Conservation (phyloP, 2,797 vertebrate genomes). For the Galaxias olidus region DNA sequence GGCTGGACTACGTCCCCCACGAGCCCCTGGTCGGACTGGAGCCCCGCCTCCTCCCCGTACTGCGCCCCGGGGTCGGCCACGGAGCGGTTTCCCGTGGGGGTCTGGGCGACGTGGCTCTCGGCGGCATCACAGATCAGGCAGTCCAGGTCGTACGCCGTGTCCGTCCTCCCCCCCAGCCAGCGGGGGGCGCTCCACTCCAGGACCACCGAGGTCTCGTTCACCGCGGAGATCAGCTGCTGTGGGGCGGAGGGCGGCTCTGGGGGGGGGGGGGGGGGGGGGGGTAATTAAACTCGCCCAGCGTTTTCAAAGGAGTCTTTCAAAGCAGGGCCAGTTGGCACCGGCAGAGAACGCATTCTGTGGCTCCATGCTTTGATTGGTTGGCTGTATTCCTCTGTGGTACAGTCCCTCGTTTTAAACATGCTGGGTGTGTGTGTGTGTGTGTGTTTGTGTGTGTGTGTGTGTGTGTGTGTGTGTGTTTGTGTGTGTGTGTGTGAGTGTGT, state of each 20-base stretch:
- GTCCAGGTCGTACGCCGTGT: constrained; percentile 86
- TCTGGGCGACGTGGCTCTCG: constrained; percentile 43
- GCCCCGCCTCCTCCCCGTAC: constrained; percentile 18
- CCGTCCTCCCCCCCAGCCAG: constrained; percentile 80
- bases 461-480: background rate
- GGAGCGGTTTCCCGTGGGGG: constrained; percentile 33
- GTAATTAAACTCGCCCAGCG: background rate
- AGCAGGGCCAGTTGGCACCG: constrained; percentile 61
- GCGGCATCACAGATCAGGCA: constrained; percentile 77
- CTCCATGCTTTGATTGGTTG: constrained; percentile 54
- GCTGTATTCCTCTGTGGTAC: constrained; percentile 52
- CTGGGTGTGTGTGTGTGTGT: constrained; percentile 16
- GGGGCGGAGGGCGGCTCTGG: constrained; percentile 92
- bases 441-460: constrained; percentile 36
- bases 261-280: constrained; percentile 18
- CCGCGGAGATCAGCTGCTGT: constrained; percentile 93
- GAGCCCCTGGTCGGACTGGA: constrained; percentile 70
- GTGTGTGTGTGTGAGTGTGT: background rate
- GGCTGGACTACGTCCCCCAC: constrained; percentile 55
- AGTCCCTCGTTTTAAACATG: constrained; percentile 14
- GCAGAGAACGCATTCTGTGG: constrained; percentile 47
- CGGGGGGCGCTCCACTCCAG: constrained; percentile 93
- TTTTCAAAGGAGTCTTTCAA: constrained; percentile 33
- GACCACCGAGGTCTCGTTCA: constrained; percentile 96
- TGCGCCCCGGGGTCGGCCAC: constrained; percentile 30